Evolutionary conservation across 2,888 invertebrate species (phyloP).

Genomic region (Dryobotodes eremita): DNA sequence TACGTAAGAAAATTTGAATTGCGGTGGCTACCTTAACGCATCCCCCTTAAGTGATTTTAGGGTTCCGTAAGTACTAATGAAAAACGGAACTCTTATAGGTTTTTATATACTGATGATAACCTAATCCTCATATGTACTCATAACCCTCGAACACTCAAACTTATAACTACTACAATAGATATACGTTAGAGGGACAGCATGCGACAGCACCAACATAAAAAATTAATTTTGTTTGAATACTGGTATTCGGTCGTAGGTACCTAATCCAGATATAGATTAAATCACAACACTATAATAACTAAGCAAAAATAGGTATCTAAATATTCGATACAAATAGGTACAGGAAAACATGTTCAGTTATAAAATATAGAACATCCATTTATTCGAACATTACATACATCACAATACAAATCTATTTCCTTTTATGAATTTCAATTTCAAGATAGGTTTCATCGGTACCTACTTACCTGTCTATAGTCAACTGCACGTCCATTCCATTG

Average conservation of each 20-base stretch:
- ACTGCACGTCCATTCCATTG: background rate
- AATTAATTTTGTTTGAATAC: background rate
- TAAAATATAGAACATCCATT: background rate
- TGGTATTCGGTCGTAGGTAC: background rate
- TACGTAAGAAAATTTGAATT: background rate
- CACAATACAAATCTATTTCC: slow-evolving; percentile 2
- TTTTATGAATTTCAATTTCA: background rate
- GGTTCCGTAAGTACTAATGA: too few relatives aligned
- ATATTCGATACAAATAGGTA: slow-evolving; percentile 7
- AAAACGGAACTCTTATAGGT: too few relatives aligned
- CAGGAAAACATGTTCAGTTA: slow-evolving; percentile 30
- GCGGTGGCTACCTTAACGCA: background rate
- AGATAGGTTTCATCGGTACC: background rate
- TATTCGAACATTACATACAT: slow-evolving; percentile 3
- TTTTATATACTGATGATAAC: too few relatives aligned
- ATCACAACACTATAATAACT: background rate
- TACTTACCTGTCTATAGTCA: background rate
- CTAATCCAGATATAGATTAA: background rate
- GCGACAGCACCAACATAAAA: background rate
- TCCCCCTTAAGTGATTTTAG: too few relatives aligned
- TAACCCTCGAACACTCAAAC: background rate
- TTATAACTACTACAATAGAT: background rate
- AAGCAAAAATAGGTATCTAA: background rate
- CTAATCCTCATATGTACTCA: background rate
- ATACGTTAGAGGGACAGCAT: background rate